phyloP scores from a whole-genome alignment of 1,140 invertebrate species.

The Macrobrachium rosenbergii region DNA sequence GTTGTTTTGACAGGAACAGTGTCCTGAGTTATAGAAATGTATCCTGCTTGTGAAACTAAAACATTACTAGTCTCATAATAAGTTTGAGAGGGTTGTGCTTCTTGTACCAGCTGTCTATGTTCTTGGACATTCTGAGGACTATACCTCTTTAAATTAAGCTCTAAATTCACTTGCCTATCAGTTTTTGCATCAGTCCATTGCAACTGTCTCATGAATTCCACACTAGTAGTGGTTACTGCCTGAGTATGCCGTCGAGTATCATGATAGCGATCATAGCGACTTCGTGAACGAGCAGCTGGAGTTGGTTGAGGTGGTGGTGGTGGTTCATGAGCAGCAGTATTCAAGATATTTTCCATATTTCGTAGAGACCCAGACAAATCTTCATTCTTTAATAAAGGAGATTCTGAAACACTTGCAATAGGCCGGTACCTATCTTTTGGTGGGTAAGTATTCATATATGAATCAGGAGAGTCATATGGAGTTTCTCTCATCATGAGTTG shows the following conservation, averaged over 20 bases:
- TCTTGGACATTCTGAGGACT: conserved; percentile 57
- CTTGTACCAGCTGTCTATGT: conserved; percentile 73
- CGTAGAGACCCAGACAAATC: conserved; percentile 52
- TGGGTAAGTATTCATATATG: conserved; percentile 53
- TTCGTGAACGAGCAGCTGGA: conserved; percentile 36
- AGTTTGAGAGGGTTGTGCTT: conserved; percentile 66
- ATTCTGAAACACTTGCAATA: conserved; percentile 39
- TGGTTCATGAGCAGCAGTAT: conserved; percentile 27
- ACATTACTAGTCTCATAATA: conserved; percentile 70
- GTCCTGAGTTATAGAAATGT: conserved; percentile 81
- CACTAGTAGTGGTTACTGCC: conserved; percentile 44
- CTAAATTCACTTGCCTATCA: conserved; percentile 53
- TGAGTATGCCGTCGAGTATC: conserved; percentile 63
- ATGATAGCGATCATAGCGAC: conserved; percentile 59
- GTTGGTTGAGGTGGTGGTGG: conserved; percentile 25
- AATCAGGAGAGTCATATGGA: conserved; percentile 48
- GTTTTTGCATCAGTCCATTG: conserved; percentile 58
- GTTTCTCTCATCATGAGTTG: conserved; percentile 42
- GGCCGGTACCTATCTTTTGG: conserved; percentile 50
- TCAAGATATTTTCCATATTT: conserved; percentile 55
- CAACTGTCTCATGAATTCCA: conserved; percentile 30
- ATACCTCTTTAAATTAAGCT: conserved; percentile 56
- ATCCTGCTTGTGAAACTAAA: conserved; percentile 86
- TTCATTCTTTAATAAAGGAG: conserved; percentile 50
- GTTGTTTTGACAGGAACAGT: conserved; percentile 61